phyloP scores from a whole-genome alignment of 2,888 invertebrate species.

The Cabera pusaria region DNA sequence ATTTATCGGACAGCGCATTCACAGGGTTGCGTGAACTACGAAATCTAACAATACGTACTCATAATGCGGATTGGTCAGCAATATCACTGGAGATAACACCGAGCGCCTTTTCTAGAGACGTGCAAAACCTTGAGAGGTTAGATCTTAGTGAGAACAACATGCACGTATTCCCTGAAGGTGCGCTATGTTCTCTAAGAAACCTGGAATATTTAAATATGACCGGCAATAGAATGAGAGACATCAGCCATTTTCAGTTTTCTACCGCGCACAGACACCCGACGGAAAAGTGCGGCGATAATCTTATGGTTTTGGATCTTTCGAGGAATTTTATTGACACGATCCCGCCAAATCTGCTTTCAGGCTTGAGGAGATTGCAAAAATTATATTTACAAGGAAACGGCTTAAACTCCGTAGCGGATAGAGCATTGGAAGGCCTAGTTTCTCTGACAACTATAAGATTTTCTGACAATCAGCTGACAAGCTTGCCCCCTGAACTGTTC shows the following conservation, averaged over 20 bases:
- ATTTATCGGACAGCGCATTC: constrained; percentile 92
- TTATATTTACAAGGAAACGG: constrained; percentile 91
- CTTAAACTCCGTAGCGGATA: constrained; percentile 89
- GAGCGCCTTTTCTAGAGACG: constrained; percentile 89
- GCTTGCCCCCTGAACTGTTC: constrained; percentile 92
- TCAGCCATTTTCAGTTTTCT: constrained; percentile 88
- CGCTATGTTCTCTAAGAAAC: constrained; percentile 89
- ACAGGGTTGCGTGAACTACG: constrained; percentile 89
- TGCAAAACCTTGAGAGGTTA: constrained; percentile 87
- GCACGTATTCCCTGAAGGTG: constrained; percentile 90
- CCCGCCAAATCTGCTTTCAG: constrained; percentile 88
- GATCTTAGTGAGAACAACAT: constrained; percentile 92
- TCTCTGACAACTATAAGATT: constrained; percentile 89
- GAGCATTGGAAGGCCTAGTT: constrained; percentile 89
- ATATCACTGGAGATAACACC: constrained; percentile 90
- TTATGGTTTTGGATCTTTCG: constrained; percentile 88
- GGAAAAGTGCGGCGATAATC: constrained; percentile 87
- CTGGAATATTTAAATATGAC: constrained; percentile 91
- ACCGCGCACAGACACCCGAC: constrained; percentile 81
- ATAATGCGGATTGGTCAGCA: constrained; percentile 93
- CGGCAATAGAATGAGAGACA: constrained; percentile 89
- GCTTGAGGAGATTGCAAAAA: constrained; percentile 87
- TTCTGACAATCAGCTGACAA: constrained; percentile 91
- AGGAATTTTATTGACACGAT: constrained; percentile 90
- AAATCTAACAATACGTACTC: constrained; percentile 91